These are phyloP conservation scores for Lysiphlebus fabarum DNA, from an alignment of 1,140 invertebrate genomes.

Conservation along the genomic window DNA sequence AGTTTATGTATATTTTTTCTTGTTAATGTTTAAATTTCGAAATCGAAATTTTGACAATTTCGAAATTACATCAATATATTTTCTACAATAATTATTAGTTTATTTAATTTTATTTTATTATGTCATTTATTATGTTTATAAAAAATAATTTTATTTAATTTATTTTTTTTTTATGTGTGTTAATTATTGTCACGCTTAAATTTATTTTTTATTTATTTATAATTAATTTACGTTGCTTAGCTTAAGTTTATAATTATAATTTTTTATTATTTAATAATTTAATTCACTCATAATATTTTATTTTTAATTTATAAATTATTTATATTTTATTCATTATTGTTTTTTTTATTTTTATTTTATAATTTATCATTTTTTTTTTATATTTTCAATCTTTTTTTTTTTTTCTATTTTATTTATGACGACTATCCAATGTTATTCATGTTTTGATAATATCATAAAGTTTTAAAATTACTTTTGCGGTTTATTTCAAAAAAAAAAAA, in stretches of 20 bases:
- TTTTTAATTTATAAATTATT: too few relatives aligned
- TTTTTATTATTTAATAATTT: too few relatives aligned
- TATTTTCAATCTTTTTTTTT: not conserved
- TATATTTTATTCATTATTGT: not conserved
- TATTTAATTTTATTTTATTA: conserved; percentile 9
- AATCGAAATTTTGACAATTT: conserved; percentile 12
- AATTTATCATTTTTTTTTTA: not conserved
- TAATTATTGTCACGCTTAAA: conserved; percentile 35
- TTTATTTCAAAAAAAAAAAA: not conserved
- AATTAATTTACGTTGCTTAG: not conserved
- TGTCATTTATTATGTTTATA: not conserved
- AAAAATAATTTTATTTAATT: too few relatives aligned
- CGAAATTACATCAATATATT: conserved; percentile 16
- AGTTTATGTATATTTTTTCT: conserved; percentile 27
- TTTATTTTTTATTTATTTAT: conserved; percentile 23
- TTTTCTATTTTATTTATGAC: not conserved
- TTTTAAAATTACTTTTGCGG: not conserved
- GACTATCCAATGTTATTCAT: not conserved
- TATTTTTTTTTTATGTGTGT: conserved; percentile 29
- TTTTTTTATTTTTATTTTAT: not conserved
- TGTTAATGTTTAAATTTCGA: conserved; percentile 24
- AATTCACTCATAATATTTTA: too few relatives aligned
- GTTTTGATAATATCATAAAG: not conserved
- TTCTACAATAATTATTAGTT: conserved; percentile 8
- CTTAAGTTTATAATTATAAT: too few relatives aligned